Percentiles rank a stretch among this genome's conserved stretches.
Conservation (phyloP, 2,113 vertebrate genomes). For the Cyphomyrus discorhynchus region DNA sequence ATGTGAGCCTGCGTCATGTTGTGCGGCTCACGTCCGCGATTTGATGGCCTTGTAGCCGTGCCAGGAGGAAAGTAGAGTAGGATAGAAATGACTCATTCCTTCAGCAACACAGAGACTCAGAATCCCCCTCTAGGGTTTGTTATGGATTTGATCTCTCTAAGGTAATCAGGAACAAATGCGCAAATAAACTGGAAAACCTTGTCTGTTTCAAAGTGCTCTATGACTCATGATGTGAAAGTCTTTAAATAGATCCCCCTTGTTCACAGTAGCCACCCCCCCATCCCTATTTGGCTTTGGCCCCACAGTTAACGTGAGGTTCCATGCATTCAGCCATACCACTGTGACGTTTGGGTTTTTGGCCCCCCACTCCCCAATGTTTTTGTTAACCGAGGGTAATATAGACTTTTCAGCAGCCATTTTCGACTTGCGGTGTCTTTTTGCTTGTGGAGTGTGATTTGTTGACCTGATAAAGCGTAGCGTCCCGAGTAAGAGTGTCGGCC, state of each 20-base stretch:
- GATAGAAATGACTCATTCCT: background rate
- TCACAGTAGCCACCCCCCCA: background rate
- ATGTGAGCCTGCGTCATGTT: background rate
- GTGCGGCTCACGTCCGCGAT: background rate
- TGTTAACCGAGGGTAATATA: background rate
- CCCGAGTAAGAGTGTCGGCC: background rate
- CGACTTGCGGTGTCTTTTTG: background rate
- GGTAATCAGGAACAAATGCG: conserved; percentile 39
- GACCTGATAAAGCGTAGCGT: conserved; percentile 21
- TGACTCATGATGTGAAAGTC: conserved; percentile 35
- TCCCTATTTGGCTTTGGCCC: conserved; percentile 17
- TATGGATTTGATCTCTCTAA: conserved; percentile 16
- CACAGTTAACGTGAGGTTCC: background rate
- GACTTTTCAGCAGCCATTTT: background rate
- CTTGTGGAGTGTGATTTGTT: conserved; percentile 30
- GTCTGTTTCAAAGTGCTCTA: conserved; percentile 17
- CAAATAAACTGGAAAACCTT: conserved; percentile 15
- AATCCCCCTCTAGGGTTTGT: background rate
- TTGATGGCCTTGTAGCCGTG: background rate
- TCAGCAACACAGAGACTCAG: conserved; percentile 9
- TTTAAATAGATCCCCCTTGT: conserved; percentile 36
- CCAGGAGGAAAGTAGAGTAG: background rate
- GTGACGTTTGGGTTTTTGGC: conserved; percentile 22
- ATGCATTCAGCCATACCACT: background rate
- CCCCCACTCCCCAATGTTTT: conserved; percentile 1